Conservation (phyloP, 2,888 invertebrate species). For the Macrophya alboannulata region DNA sequence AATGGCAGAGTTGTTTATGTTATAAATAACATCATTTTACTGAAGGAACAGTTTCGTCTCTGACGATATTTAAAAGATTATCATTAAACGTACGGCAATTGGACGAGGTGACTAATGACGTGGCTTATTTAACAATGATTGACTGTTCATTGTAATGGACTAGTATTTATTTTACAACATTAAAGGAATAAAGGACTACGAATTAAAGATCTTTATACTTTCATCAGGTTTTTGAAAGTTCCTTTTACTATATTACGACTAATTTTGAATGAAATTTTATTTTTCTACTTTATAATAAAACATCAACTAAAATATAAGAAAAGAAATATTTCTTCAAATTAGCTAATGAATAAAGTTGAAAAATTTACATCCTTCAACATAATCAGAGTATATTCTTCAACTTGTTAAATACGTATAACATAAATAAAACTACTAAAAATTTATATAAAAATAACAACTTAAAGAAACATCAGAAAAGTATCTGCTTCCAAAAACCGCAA, state of each 20-base stretch:
- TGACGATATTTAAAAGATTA: neutral
- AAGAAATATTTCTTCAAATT: neutral
- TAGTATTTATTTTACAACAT: conserved; percentile 42
- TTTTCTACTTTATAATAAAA: neutral
- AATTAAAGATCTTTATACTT: neutral
- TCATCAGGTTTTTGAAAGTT: neutral
- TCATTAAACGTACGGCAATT: conserved; percentile 1
- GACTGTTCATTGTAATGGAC: conserved; percentile 46
- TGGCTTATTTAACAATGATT: conserved; percentile 14
- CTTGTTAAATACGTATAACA: neutral
- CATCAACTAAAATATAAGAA: neutral
- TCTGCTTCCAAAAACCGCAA: neutral
- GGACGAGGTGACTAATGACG: neutral
- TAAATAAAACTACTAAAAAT: neutral
- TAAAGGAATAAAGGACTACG: conserved; percentile 7
- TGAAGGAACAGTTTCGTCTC: neutral
- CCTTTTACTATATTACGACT: neutral
- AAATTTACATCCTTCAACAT: neutral
- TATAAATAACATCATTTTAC: neutral
- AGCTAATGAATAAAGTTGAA: neutral
- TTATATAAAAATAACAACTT: neutral
- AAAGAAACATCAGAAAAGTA: too few relatives aligned
- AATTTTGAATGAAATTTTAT: neutral
- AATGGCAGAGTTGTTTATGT: conserved; percentile 17
- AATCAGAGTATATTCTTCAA: neutral